Conservation (phyloP, 2,888 invertebrate genomes). For the Allacma fusca region DNA sequence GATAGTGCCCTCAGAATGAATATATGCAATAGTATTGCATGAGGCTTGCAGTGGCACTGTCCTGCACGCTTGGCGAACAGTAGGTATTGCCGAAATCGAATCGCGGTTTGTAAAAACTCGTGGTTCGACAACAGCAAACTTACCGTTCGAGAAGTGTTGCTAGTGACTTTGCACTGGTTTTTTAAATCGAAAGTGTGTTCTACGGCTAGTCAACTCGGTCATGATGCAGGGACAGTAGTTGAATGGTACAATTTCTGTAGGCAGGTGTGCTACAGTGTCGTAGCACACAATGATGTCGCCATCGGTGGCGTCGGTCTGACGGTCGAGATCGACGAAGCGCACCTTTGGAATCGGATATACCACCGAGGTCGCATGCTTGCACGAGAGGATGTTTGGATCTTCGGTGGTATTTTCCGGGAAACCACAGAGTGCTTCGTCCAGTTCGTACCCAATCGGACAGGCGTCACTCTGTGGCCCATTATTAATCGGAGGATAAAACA, state of each 20-base stretch:
- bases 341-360: slow-evolving; percentile 49
- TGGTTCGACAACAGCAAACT: slow-evolving; percentile 35
- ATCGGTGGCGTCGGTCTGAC: too few relatives aligned
- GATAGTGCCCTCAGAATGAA: too few relatives aligned
- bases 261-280: slow-evolving; percentile 29
- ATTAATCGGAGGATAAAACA: too few relatives aligned
- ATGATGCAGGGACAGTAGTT: slow-evolving; percentile 2
- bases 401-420: slow-evolving; percentile 43
- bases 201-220: slow-evolving; percentile 30
- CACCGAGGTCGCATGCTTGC: slow-evolving; percentile 32
- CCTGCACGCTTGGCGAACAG: too few relatives aligned
- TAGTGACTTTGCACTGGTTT: slow-evolving; percentile 25
- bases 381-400: slow-evolving; percentile 32
- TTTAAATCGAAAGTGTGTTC: slow-evolving; percentile 4
- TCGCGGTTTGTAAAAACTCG: not conserved
- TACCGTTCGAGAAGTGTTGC: not conserved
- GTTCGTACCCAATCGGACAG: slow-evolving; percentile 40
- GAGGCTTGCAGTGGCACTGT: too few relatives aligned
- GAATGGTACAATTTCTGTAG: slow-evolving; percentile 41
- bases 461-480: slow-evolving; percentile 43
- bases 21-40: too few relatives aligned
- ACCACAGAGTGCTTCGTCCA: slow-evolving; percentile 33
- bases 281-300: not conserved
- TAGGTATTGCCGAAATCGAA: not conserved
- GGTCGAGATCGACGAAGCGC: too few relatives aligned